Evolutionary conservation across 2,888 invertebrate species (phyloP).

Genomic region (Leucophora obtusa): DNA sequence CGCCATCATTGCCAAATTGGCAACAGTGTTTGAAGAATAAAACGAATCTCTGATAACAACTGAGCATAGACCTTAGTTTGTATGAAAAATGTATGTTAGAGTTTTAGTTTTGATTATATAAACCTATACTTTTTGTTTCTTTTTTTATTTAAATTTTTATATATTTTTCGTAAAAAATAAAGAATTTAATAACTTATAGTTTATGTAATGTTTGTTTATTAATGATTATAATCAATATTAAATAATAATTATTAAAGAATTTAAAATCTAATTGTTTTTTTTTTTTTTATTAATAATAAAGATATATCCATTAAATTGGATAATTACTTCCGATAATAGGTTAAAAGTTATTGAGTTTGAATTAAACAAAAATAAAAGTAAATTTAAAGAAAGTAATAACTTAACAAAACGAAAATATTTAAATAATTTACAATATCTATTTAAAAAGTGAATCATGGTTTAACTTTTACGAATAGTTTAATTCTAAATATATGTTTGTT

Average conservation of each 20-base stretch:
- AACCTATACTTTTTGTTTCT: conserved; percentile 35
- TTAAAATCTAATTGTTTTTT: conserved; percentile 26
- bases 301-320: conserved; percentile 56
- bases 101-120: conserved; percentile 27
- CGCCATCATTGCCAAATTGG: too few relatives aligned
- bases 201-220: conserved; percentile 50
- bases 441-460: conserved; percentile 12
- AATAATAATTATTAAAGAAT: conserved; percentile 35
- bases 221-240: conserved; percentile 24
- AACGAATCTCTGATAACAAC: too few relatives aligned
- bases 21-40: too few relatives aligned
- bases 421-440: conserved; percentile 53
- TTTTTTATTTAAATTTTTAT: conserved; percentile 24
- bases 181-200: conserved; percentile 50
- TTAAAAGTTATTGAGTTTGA: conserved; percentile 13
- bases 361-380: conserved; percentile 23
- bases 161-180: conserved; percentile 34
- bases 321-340: conserved; percentile 37
- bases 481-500: conserved; percentile 19
- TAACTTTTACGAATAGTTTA: conserved; percentile 29
- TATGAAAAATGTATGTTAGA: not conserved
- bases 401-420: conserved; percentile 38
- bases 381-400: conserved; percentile 43
- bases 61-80: too few relatives aligned
- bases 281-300: conserved; percentile 25